Base-by-base conservation (phyloP, 2,797 vertebrate species). In the Geotrypetes seraphini region DNA sequence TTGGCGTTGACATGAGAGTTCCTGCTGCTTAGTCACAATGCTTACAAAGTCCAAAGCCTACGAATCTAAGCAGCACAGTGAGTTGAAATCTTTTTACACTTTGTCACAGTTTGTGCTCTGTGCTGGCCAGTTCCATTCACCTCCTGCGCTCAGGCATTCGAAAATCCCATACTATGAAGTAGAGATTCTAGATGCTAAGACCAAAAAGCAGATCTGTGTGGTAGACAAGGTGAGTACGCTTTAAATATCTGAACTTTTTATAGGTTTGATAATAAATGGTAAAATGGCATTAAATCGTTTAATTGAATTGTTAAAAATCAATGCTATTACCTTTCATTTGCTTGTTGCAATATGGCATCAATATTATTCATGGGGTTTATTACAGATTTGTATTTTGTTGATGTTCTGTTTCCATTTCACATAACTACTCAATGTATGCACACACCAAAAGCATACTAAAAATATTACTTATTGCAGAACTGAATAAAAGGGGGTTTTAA, bases 131-230 rank as follows among this genome's bases (percentile, higher is more conserved):
- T 19, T 70, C 8, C 78, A 30, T 41, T 4, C 64, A 13, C 20
- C 28, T 2, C 47, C 60, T 8, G 30, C 28, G 3, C 34, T 57
- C 37, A 79, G 64, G 35, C 73, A 71, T 36, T 61, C 72, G 31
- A 84, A 80, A 50, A 22, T 60, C 22, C 46, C 43, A 5, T 78
- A 79, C 44, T 68, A 84, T 36, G 81, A 83, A 50, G 77, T 85
- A 43, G 83, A 84, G 63, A 75, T 85, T 37, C 60, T 85, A 24
- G 81, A 84, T 33, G 54, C 69, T 31, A 65, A 72, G 14, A 85
- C 70, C 31, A 81, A 71, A 65, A 79, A 63, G 63, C 75, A 78
- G 51, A 78, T 85, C 56, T 77, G 76, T 42, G 57, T 84, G 37
- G 63, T 85, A 51, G 78, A 84, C 43, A 85, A 84, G 78, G 83